Percentiles rank a stretch among this genome's conserved stretches.
phyloP scores from a whole-genome alignment of 2,113 vertebrate species.

The Myiozetetes cayanensis region DNA sequence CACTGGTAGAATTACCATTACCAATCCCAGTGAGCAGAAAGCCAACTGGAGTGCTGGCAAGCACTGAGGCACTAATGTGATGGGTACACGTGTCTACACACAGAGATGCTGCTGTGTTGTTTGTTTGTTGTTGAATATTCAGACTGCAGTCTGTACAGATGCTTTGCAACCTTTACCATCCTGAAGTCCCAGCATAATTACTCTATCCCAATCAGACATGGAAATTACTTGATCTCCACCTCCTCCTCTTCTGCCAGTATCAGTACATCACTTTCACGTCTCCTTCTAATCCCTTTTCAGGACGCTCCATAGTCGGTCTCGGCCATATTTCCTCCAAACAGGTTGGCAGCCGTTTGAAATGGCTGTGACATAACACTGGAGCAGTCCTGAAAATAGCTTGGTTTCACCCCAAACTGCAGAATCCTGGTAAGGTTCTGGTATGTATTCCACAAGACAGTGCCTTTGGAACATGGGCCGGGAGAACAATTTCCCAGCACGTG shows the following conservation, averaged over 20 bases:
- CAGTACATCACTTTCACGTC: fast-evolving
- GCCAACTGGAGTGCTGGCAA: not conserved
- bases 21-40: not conserved
- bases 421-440: not conserved
- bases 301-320: not conserved
- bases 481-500: not conserved
- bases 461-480: fast-evolving
- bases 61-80: not conserved
- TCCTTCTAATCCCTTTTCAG: not conserved
- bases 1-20: not conserved
- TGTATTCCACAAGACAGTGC: not conserved
- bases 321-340: fast-evolving
- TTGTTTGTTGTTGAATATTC: not conserved
- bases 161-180: not conserved
- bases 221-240: not conserved
- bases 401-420: not conserved
- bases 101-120: not conserved
- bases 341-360: not conserved
- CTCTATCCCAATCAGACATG: not conserved
- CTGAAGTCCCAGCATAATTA: not conserved
- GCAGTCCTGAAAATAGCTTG: not conserved
- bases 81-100: not conserved
- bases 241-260: not conserved
- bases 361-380: not conserved
- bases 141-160: not conserved